Evolutionary conservation across 2,113 vertebrate genomes (phyloP).

Genomic region (Monopterus albus): DNA sequence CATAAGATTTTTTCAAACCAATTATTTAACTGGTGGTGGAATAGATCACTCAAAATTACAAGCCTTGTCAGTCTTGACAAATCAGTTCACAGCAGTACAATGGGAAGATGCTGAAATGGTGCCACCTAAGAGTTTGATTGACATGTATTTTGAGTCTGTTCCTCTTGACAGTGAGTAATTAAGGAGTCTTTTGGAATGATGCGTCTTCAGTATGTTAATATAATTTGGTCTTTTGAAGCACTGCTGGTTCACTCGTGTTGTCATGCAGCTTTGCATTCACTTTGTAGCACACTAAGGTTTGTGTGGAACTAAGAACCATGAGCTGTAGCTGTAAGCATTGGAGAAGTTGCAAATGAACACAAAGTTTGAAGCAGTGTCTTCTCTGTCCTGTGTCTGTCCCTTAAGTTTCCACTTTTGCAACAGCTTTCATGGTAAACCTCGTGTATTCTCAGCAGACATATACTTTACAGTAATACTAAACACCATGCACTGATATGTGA

Average conservation of each 20-base stretch:
- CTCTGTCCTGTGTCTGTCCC: neutral
- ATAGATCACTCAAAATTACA: conserved; percentile 11
- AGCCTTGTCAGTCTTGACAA: conserved; percentile 4
- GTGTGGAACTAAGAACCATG: neutral
- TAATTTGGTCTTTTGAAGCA: neutral
- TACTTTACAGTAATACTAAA: neutral
- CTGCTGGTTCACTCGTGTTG: neutral
- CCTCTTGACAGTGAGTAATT: conserved; percentile 1
- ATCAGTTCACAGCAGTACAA: neutral
- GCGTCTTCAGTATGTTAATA: neutral
- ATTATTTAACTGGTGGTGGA: neutral
- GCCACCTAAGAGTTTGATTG: neutral
- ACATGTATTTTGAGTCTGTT: conserved; percentile 8
- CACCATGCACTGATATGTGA: neutral
- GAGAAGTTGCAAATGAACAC: neutral
- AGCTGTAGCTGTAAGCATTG: neutral
- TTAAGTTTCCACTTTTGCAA: too few relatives aligned
- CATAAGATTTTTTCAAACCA: too few relatives aligned
- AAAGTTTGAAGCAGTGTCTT: neutral
- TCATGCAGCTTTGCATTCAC: neutral
- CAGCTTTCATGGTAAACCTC: neutral
- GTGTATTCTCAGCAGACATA: neutral
- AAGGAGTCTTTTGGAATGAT: neutral
- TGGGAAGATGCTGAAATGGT: neutral
- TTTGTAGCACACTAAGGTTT: too few relatives aligned